Evolutionary conservation across 2,797 vertebrate species (phyloP).

Genomic region (Myotis vivesi): DNA sequence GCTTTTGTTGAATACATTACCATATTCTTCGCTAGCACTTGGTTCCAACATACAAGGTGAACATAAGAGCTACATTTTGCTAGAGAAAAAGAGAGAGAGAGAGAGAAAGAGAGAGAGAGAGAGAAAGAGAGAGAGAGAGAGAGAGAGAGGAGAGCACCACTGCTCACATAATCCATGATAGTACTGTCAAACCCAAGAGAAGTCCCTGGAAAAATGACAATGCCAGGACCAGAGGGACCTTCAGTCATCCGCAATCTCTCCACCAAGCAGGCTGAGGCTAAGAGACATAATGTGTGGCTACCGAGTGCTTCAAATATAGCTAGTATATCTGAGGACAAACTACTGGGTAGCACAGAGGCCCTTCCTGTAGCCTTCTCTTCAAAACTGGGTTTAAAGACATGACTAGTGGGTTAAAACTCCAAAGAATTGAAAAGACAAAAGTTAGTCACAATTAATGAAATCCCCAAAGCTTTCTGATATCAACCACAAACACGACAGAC

Average conservation of each 20-base stretch:
- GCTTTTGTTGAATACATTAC: constrained; percentile 74
- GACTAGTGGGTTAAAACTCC: not conserved
- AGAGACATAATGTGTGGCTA: not conserved
- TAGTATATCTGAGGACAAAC: not conserved
- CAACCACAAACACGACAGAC: not conserved
- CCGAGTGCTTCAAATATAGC: not conserved
- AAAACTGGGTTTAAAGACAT: not conserved
- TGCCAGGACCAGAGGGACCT: not conserved
- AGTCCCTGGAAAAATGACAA: not conserved
- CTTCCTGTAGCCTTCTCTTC: not conserved
- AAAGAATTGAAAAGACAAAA: not conserved
- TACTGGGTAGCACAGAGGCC: rapidly evolving
- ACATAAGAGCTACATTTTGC: not conserved
- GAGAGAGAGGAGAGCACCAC: not conserved
- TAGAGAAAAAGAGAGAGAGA: not conserved
- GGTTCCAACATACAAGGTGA: constrained; percentile 54
- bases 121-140: not conserved
- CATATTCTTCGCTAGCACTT: constrained; percentile 74
- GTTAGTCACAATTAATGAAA: not conserved
- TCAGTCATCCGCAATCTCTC: not conserved
- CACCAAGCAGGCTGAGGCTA: not conserved
- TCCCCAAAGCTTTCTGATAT: constrained; percentile 25
- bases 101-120: not conserved
- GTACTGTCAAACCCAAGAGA: not conserved
- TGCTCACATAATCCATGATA: not conserved